Conservation (phyloP, 2,113 vertebrate genomes). For the Miniopterus natalensis region DNA sequence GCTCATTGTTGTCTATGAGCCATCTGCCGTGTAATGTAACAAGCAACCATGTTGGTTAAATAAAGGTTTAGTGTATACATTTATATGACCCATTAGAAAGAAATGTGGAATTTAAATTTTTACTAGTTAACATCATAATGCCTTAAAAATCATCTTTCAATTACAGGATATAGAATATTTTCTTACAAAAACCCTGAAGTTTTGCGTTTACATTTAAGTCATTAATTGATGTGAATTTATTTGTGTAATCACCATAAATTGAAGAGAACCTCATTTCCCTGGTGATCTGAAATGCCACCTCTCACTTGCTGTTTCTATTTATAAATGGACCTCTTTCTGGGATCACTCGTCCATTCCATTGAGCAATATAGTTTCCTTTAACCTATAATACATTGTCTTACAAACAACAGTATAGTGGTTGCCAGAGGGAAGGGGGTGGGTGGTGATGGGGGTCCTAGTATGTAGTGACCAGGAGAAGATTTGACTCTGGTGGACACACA, state of each 20-base stretch:
- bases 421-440: no score
- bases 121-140: not conserved
- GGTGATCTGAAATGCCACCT: not conserved
- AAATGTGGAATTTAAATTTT: slow-evolving; percentile 46
- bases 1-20: not conserved
- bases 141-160: slow-evolving; percentile 13
- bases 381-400: not conserved
- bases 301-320: not conserved
- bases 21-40: slow-evolving; percentile 13
- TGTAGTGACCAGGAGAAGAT: no score
- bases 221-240: not conserved
- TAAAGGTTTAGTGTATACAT: slow-evolving; percentile 14
- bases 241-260: not conserved
- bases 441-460: no score
- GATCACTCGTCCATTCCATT: not conserved
- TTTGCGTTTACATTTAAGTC: slow-evolving; percentile 12
- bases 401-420: no score
- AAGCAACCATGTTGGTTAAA: not conserved
- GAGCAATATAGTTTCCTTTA: not conserved
- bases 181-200: not conserved
- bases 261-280: not conserved
- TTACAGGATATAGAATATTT: not conserved
- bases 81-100: slow-evolving; percentile 32
- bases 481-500: no score
- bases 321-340: not conserved